Percentiles rank a stretch among this genome's conserved stretches.
phyloP scores from a whole-genome alignment of 2,113 vertebrate species.

The Daboia siamensis region DNA sequence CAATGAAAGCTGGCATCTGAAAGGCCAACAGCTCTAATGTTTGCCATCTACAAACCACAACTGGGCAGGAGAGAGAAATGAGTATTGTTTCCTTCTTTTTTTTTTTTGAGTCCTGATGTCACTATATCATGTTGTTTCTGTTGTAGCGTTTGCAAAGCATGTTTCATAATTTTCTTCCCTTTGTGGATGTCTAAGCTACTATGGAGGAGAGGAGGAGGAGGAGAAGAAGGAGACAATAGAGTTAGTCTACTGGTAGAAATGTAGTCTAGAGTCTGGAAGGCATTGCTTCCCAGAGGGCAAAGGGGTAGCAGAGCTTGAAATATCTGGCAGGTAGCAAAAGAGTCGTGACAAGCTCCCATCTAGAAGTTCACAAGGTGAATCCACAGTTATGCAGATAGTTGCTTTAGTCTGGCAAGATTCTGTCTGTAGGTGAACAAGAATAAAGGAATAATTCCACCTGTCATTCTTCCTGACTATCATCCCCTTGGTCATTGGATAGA shows the following conservation, averaged over 20 bases:
- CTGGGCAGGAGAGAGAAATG: background rate
- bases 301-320: background rate
- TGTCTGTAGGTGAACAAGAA: background rate
- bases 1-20: background rate
- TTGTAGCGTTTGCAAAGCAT: background rate
- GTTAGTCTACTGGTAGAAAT: background rate
- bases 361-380: background rate
- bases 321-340: background rate
- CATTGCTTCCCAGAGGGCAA: background rate
- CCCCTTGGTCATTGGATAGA: background rate
- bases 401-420: background rate
- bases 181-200: background rate
- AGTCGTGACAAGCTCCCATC: background rate
- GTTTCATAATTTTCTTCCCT: background rate
- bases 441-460: background rate
- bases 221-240: background rate
- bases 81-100: background rate
- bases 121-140: background rate
- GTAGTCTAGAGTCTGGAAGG: background rate
- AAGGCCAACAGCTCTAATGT: background rate
- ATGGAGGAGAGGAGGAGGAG: background rate
- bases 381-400: background rate
- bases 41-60: background rate
- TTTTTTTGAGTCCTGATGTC: background rate
- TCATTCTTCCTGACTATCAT: background rate